Base-by-base conservation (phyloP, 2,113 vertebrate genomes). In the Periophthalmus modestus region DNA sequence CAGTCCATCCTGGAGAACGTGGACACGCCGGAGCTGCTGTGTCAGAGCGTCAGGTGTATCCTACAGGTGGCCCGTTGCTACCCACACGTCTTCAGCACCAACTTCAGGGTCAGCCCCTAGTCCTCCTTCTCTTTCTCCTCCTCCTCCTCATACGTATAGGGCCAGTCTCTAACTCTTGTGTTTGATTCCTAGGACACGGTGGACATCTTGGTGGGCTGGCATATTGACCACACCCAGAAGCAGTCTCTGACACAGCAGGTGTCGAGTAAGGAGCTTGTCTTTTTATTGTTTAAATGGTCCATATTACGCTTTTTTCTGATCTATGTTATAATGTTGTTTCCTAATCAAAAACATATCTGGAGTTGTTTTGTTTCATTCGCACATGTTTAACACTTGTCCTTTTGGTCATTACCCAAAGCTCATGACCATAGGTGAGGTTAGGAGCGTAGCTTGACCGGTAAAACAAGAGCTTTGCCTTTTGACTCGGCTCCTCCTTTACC, bases 221-320 rank as follows among this genome's bases (percentile, higher is more conserved):
- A 99, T 87, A 99, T 99, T 69, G 97, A 99, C 91, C 98, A 98
- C 84, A 99, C 98, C 70, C 98, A 99, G 94, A 98, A 95, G 75
- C 94, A 95, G 75, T 92, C 95, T 0, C 90, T 99, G 83, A 99
- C 98, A 0, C 94, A 95, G 7, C 97, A 98, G 68, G 97, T 99
- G 43, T 99, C 97, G 81, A 96, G 98, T 99, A 84, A 95, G 95
- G 55, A 57, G 55, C 55, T 14, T 2, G 13, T 3, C 46, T 47
- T 11, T 47, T 28, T 28, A 28, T 28, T 28, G 28, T 28, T 28
- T 28, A 28, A 28, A 28, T 28, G 28, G 28, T 3, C 28, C 28
- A 28, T 28, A 28, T 28, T 28, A 28, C 28, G 28, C 28, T 2
- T 2, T 28, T 28, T 28, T 28, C 28, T 28, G 28, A 28, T 28